Evolutionary conservation across 2,797 vertebrate species (phyloP).

Genomic region (Xerus rutilus): DNA sequence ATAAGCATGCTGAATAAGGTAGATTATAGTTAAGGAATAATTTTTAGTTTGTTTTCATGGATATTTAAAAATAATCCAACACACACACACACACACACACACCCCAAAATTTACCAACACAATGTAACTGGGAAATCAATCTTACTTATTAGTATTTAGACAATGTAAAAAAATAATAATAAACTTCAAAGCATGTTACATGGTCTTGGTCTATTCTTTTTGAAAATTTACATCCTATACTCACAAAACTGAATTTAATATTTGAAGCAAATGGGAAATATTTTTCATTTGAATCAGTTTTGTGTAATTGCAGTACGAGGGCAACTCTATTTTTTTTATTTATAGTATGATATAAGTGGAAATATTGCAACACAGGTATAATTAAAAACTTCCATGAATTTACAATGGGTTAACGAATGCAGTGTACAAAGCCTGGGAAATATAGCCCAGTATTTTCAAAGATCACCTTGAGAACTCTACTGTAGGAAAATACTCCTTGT

Average conservation of each 20-base stretch:
- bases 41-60: not conserved
- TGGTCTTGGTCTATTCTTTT: not conserved
- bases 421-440: not conserved
- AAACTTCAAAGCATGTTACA: not conserved
- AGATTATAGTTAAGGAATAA: conserved; percentile 92
- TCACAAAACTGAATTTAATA: conserved; percentile 52
- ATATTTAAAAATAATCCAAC: conserved; percentile 44
- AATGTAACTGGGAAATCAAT: conserved; percentile 56
- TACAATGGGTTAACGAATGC: not conserved
- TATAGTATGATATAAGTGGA: not conserved
- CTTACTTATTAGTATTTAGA: conserved; percentile 61
- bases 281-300: not conserved
- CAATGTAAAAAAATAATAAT: conserved; percentile 45
- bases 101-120: conserved; percentile 41
- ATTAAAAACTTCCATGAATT: not conserved
- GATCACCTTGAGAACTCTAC: not conserved
- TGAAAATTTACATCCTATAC: not conserved
- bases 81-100: not conserved
- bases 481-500: not conserved
- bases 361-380: conserved; percentile 1
- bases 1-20: conserved; percentile 97
- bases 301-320: not conserved
- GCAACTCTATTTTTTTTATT: not conserved
- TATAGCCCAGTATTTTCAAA: not conserved
- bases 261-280: conserved; percentile 12